A percentile compares a stretch with the other conserved stretches of the same genome.
Conservation (phyloP, 1,140 invertebrate species). For the Eulimnadia texana region DNA sequence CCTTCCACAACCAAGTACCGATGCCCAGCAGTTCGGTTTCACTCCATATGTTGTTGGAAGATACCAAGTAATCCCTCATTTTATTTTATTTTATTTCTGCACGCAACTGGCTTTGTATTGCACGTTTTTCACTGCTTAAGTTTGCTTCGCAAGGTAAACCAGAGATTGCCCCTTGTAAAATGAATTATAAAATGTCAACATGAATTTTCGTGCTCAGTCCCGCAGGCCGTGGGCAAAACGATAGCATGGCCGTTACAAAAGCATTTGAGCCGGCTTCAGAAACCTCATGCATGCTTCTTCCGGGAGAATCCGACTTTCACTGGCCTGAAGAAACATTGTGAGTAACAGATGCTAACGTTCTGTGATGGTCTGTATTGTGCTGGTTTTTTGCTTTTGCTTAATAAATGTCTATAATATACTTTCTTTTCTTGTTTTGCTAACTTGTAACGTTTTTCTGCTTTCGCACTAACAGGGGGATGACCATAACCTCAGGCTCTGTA, state of each 20-base stretch:
- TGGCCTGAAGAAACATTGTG: not conserved
- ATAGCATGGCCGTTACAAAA: not conserved
- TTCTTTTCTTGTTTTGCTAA: not conserved
- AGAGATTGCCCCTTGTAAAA: no score
- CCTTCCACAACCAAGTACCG: not conserved
- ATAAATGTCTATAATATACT: no score
- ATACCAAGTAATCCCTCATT: not conserved
- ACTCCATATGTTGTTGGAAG: not conserved
- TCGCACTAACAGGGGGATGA: constrained; percentile 71
- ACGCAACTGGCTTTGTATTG: not conserved
- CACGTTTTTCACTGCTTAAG: not conserved
- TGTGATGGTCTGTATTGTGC: no score
- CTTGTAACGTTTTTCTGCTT: not conserved
- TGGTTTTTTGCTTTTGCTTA: no score
- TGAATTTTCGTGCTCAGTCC: no score
- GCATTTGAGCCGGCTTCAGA: not conserved
- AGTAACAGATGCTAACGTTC: no score
- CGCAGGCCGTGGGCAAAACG: not conserved
- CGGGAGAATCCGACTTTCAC: not conserved
- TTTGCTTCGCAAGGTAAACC: no score
- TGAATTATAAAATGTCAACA: no score
- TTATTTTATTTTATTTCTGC: not conserved
- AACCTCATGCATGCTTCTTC: not conserved
- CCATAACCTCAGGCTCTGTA: constrained; percentile 84
- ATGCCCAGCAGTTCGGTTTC: constrained; percentile 7